Conservation (phyloP, 2,888 invertebrate species). For the Erebia epiphron region DNA sequence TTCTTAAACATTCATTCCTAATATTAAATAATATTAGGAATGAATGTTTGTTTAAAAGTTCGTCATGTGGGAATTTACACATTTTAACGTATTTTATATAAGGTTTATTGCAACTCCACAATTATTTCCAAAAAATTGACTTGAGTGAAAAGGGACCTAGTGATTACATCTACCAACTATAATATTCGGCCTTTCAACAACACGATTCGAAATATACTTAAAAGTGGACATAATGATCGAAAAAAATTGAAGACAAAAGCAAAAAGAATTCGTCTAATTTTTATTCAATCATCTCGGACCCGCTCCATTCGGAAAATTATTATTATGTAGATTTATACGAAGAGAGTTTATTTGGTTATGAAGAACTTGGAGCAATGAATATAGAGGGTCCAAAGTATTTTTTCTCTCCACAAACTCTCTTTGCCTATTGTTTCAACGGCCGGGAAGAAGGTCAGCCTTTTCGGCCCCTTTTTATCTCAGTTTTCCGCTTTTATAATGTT, state of each 20-base stretch:
- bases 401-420: constrained; percentile 27
- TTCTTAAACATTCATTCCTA: too few species aligned
- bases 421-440: constrained; percentile 36
- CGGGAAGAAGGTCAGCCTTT: constrained; percentile 21
- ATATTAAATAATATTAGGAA: too few species aligned
- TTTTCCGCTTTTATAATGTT: constrained; percentile 37
- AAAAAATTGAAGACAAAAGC: neutral
- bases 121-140: too few species aligned
- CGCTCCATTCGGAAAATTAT: constrained; percentile 28
- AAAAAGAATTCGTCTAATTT: constrained; percentile 32
- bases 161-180: too few species aligned
- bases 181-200: too few species aligned
- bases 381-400: constrained; percentile 31
- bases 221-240: neutral
- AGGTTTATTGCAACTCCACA: too few species aligned
- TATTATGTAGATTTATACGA: constrained; percentile 39
- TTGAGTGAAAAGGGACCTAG: too few species aligned
- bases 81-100: too few species aligned
- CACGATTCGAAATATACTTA: neutral
- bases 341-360: constrained; percentile 39
- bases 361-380: constrained; percentile 39
- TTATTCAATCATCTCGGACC: constrained; percentile 36
- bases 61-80: too few species aligned
- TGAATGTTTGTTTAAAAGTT: too few species aligned
- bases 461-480: constrained; percentile 23